Base-by-base conservation (phyloP, 2,888 invertebrate species). In the Ecdyonurus torrentis region DNA sequence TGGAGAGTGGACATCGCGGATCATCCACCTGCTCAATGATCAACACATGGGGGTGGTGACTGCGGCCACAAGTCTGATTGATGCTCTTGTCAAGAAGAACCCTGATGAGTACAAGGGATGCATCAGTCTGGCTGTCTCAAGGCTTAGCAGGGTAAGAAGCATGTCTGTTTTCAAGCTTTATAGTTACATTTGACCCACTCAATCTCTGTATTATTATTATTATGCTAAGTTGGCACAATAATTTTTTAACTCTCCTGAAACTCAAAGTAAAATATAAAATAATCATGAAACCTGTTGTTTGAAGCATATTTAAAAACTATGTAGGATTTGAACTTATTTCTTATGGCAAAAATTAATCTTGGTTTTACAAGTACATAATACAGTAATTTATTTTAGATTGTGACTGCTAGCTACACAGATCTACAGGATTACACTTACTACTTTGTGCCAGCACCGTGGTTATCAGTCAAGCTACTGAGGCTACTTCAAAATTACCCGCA, bases 381-480 rank as follows among this genome's bases (percentile, higher is more conserved):
- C n/a, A n/a, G n/a, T n/a, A n/a, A n/a, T n/a, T n/a, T n/a, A n/a
- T n/a, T n/a, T 62, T 74, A 89, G 85, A 99, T 99, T 79, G 97
- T 99, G 5, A 98, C 98, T 63, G 92, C 98, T 60, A 97, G 96
- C 72, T 98, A 99, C 73, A 98, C 97, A 69, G 99, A 99, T 78
- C 83, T 99, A 67, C 98, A 99, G 80, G 99, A 99, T 78, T 99
- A 99, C 75, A 99, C 99, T 2, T 99, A 99, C 76, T 99, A 99
- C 75, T 99, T 99, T 81, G 98, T 99, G 66, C 98, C 99, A 69
- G 99, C 98, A n/a, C 99, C 99, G 19, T 99, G 99, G 99, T 83
- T 99, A 50, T 98, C 97, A 64, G 97, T 99, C 20, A 99, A 99
- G 77, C 79, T 99, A 64, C 79, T 99, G 66, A 84, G 98, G 70